Base-by-base conservation (phyloP, 2,113 vertebrate species). In the Scophthalmus maximus region DNA sequence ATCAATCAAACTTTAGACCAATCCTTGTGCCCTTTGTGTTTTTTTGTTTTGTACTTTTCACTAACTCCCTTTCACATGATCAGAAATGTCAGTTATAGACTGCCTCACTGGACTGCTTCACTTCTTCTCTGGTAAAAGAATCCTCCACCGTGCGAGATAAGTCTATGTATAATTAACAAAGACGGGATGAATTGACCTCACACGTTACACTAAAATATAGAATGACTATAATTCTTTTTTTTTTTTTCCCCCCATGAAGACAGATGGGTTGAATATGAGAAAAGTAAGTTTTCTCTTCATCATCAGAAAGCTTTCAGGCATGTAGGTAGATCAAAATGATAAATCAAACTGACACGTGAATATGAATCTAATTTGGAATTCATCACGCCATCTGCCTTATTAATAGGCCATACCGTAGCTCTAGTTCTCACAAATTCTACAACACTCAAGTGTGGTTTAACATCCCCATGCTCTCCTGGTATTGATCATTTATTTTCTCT, bases 401-500 rank as follows among this genome's bases (percentile, higher is more conserved):
- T 83, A 22, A 50, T 63, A 58, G 78, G 75, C 65, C n/a, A 23
- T n/a, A 15, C 56, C 47, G 51, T 38, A 26, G 23, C 22, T 58
- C 65, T 56, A 34, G 27, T 49, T 66, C 14, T 23, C 6, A 2
- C 18, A 10, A 23, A 47, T 3, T 32, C 68, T 23, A 57, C 38
- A 30, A 40, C 14, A 20, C 20, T 53, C 32, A 29, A 68, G 47
- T 32, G 20, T 11, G 40, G 8, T 32, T 53, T 4, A n/a, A 26
- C 32, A n/a, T 73, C 40, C 12, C 20, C 10, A 5, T 11, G 22
- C 42, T 67, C 30, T 59, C 18, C n/a, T 73, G 10, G 23, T 49
- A 74, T 70, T 70, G 67, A 83, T 73, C 46, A 68, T 63, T 26
- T 68, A 68, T 78, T 81, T 76, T 67, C 46, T 73, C 63, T 64